Base-by-base conservation (phyloP, 2,888 invertebrate species). In the Neoscelio sp. region DNA sequence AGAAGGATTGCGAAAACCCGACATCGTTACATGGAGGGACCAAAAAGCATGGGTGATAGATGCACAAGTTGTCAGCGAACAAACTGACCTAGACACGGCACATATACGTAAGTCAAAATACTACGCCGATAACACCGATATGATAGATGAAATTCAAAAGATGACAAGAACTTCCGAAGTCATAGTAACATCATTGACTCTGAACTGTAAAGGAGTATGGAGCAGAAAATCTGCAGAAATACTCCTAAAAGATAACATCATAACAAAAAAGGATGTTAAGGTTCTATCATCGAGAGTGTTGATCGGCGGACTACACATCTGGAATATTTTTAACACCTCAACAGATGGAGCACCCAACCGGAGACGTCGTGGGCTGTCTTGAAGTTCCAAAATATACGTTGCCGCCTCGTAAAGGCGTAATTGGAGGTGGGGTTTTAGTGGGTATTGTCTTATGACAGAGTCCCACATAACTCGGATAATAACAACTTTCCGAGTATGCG, bases 11-110 rank as follows among this genome's bases (percentile, higher is more conserved):
- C 64, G 86, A 0, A 89, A 89, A 73, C 88, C 87, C 0, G 88
- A 89, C 50, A 80, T 87, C 7, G 80, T 88, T 0, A 85, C 86
- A 84, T 26, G 42, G 84, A 62, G 6, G 84, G 68, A n/a, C 6
- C 3, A n/a, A n/a, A n/a, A n/a, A n/a, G 86, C 84, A 0, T 81
- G 84, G 0, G 81, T 90, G 1, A 68, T 89, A 2, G 88, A 89
- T 46, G 87, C 85, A 0, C 87, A 76, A 26, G 46, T 70, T 0
- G 13, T 80, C 86, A 3, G 74, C 7, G 79, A 81, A 6, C 73
- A 80, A 1, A 70, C 52, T 2, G 87, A 89, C 38, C 74, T 85
- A 54, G 8, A 78, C 74, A 0, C 5, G 68, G 0, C 80, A 60
- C 50, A 42, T 73, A 2, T 5, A 1, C 0, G 7, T 10, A 17